Evolutionary conservation across 1,140 invertebrate species (phyloP), one percentile per base, ranked within the genome.

Genomic region (Anthonomus grandis): DNA sequence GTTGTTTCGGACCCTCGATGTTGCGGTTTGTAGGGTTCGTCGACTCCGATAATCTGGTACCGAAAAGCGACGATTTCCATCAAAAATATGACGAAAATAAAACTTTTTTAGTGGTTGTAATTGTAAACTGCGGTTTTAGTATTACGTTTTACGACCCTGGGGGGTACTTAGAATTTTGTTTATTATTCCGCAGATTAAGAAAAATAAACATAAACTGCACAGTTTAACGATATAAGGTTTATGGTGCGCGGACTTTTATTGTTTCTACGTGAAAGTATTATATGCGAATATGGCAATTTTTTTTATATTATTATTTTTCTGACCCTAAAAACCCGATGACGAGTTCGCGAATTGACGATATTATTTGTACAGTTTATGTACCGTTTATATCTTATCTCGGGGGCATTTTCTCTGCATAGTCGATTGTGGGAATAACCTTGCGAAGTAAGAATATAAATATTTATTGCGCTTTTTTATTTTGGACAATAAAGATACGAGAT

Each of bases 201-300:
- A 17, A 44, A 12, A 13, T n/a, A 12, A 17, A 44, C 19, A 44
- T 44, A 44, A 44, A 44, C 41, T 44, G 41, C 41, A 44, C 13
- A 44, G 13, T 44, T 44, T 44, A 44, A 44, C 23, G 41, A 44
- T 44, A 44, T 21, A 17, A 13, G n/a, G n/a, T n/a, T 44, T 44
- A 21, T 44, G 23, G 12, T 4, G 41, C 13, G 6, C 3, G 41
- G 13, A 44, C 41, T 44, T 44, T 44, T 44, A 44, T 44, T 21
- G 41, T 21, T 44, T 17, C 19, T 17, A 18, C 41, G 41, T 44
- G 41, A 44, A 44, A 44, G 41, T 44, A 44, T 44, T 17, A 44
- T 44, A 12, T 2, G 18, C 12, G 18, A 44, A 44, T 10, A 44
- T 22, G 18, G 21, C 4, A 17, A 44, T 44, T 44, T 44, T 12